Conservation (phyloP, 2,113 vertebrate species). For the Cephalopterus ornatus region DNA sequence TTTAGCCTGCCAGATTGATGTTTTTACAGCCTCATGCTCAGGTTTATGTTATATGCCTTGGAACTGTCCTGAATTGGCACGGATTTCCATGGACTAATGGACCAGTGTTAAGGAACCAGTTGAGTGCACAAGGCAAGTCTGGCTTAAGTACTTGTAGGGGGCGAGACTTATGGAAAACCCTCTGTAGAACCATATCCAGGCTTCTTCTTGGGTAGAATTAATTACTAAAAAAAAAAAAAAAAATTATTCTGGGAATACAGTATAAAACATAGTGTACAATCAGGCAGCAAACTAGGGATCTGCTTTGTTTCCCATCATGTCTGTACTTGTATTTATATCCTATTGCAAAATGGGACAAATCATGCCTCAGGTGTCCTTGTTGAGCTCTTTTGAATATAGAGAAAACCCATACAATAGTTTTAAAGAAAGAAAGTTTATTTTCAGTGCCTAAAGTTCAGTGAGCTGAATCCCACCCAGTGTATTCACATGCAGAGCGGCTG, state of each 20-base stretch:
- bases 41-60: background rate
- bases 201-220: background rate
- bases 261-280: background rate
- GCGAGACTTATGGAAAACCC: background rate
- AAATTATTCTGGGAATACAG: accelerated
- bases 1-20: background rate
- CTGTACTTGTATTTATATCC: background rate
- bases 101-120: background rate
- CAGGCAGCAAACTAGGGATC: background rate
- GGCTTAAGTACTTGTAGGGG: background rate
- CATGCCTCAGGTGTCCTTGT: background rate
- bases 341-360: background rate
- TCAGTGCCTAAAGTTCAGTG: background rate
- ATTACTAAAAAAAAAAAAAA: background rate
- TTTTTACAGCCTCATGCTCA: background rate
- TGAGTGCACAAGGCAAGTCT: background rate
- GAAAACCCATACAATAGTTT: background rate
- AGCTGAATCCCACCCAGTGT: background rate
- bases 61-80: background rate
- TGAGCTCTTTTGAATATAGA: background rate
- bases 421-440: background rate
- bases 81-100: accelerated
- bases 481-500: background rate
- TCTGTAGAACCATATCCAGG: background rate
- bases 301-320: accelerated